These are phyloP conservation scores for Urocolius indicus DNA, from an alignment of 2,113 vertebrate genomes.

Conservation along the genomic window DNA sequence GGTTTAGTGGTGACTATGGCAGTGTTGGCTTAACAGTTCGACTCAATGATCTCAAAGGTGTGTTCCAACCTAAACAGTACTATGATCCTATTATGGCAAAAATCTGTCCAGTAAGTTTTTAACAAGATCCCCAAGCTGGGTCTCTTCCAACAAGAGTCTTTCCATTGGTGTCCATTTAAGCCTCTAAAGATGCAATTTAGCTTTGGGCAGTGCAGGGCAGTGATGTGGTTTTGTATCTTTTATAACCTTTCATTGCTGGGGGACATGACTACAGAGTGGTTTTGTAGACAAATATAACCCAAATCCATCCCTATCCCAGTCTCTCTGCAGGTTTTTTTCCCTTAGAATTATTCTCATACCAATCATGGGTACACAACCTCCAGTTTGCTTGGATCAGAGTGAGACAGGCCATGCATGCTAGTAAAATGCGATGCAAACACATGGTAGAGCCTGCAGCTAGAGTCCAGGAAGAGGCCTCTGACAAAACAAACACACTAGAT, in stretches of 20 bases:
- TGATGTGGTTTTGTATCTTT: neutral
- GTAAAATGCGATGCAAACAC: neutral
- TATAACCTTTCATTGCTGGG: neutral
- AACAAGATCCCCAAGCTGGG: neutral
- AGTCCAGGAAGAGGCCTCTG: neutral
- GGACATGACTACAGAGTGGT: accelerated
- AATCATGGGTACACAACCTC: neutral
- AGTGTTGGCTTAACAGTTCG: too few species aligned
- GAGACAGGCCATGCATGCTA: neutral
- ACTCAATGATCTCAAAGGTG: too few species aligned
- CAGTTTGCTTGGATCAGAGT: neutral
- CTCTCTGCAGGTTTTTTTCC: neutral
- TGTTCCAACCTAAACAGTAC: too few species aligned
- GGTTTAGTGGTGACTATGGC: too few species aligned
- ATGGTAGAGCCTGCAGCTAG: neutral
- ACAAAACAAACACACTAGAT: neutral
- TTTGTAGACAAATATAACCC: neutral
- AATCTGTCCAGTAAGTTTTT: neutral
- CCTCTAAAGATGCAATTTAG: neutral
- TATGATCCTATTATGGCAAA: neutral
- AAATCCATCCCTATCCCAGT: neutral
- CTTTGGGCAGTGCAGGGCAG: neutral
- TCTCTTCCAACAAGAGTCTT: neutral
- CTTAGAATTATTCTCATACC: neutral
- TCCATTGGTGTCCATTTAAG: neutral